These are phyloP conservation scores for Haliclona indistincta DNA, from an alignment of 37 sponge, comb jelly and placozoan genomes.

Conservation along the genomic window DNA sequence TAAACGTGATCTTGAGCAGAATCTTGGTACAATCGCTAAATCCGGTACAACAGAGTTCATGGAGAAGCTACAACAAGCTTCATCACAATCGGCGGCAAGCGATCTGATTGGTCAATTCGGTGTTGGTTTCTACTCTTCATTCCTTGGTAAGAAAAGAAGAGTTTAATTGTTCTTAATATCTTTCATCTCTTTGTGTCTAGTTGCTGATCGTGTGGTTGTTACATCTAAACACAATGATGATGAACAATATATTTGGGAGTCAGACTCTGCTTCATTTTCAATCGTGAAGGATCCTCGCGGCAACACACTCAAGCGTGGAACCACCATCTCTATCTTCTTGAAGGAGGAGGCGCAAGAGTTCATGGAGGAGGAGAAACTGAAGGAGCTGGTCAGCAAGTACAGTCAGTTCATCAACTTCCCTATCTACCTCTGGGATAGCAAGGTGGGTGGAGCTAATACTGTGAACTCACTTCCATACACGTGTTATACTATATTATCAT, in stretches of 20 bases:
- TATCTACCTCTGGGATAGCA: constrained; percentile 98
- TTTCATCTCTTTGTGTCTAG: constrained; percentile 29
- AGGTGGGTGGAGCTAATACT: no score
- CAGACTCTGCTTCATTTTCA: constrained; percentile 80
- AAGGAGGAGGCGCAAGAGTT: constrained; percentile 96
- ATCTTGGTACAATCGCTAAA: no score
- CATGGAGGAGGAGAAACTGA: constrained; percentile 74
- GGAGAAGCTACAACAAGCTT: no score
- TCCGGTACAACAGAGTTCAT: no score
- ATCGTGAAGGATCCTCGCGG: constrained; percentile 93
- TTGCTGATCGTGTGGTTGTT: constrained; percentile 96
- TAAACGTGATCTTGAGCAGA: no score
- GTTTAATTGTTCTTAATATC: no score
- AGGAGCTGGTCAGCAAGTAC: constrained; percentile 89
- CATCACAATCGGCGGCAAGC: no score
- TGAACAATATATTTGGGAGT: constrained; percentile 96
- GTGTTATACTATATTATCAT: no score
- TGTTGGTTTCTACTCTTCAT: no score
- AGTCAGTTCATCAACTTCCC: constrained; percentile 99
- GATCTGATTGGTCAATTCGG: no score
- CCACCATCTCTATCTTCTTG: constrained; percentile 90
- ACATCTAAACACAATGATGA: constrained; percentile 97
- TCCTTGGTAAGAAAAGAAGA: no score
- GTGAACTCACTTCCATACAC: no score
- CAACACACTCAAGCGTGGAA: constrained; percentile 88